A percentile compares a stretch with the other conserved stretches of the same genome.
Evolutionary conservation across 2,888 invertebrate genomes (phyloP).

Genomic region (Drosophila kanekoi): DNA sequence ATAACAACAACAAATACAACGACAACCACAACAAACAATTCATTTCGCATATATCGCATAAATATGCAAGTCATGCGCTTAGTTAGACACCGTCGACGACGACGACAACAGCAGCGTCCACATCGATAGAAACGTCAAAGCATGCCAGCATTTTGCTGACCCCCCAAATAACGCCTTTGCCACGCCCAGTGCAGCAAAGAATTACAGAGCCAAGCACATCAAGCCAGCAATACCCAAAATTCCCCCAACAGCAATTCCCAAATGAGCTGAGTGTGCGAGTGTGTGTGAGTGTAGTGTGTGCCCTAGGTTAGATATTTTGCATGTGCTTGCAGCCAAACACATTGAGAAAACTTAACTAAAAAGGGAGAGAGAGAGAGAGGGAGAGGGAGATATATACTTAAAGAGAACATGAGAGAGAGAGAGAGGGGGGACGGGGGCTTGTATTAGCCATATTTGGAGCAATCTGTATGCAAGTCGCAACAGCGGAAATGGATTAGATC

Average conservation of each 20-base stretch:
- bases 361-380: not conserved
- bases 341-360: conserved; percentile 18
- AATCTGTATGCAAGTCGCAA: conserved; percentile 60
- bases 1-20: conserved; percentile 28
- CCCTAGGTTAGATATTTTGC: conserved; percentile 12
- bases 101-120: conserved; percentile 16
- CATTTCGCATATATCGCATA: conserved; percentile 70
- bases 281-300: conserved; percentile 1
- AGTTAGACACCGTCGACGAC: conserved; percentile 50
- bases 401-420: not conserved
- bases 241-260: conserved; percentile 17
- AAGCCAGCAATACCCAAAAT: conserved; percentile 39
- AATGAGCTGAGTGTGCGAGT: conserved; percentile 22
- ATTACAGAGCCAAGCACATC: conserved; percentile 34
- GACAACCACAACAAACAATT: conserved; percentile 56
- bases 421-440: not conserved
- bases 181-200: not conserved
- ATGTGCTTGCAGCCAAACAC: conserved; percentile 17
- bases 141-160: conserved; percentile 14
- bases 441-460: conserved; percentile 48
- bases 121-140: conserved; percentile 33
- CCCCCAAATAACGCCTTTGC: conserved; percentile 1
- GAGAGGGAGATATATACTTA: not conserved
- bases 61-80: conserved; percentile 76
- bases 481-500: conserved; percentile 60